Evolutionary conservation across 2,113 vertebrate genomes (phyloP).

Genomic region (Xyrauchen texanus): DNA sequence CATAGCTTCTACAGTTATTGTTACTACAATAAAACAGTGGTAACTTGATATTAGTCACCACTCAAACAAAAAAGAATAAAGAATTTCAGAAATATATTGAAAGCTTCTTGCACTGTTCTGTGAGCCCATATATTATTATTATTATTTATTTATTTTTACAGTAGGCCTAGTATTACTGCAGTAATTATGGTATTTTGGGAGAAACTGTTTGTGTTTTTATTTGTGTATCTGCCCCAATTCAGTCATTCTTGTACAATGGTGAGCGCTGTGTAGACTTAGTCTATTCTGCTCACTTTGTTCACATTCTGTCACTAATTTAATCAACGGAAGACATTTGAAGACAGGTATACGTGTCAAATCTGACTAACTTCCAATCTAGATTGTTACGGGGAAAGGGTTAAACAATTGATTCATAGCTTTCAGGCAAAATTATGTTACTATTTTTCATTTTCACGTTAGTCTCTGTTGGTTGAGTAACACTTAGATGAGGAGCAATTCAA

Average conservation of each 20-base stretch:
- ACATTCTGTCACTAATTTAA: not conserved
- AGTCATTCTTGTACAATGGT: not conserved
- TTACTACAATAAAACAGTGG: not conserved
- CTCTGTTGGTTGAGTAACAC: constrained; percentile 15
- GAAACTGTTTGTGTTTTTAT: not conserved
- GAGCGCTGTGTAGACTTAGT: not conserved
- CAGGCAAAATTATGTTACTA: not conserved
- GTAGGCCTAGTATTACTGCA: too few species aligned
- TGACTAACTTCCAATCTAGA: not conserved
- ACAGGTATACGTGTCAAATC: not conserved
- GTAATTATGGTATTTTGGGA: too few species aligned
- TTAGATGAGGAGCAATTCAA: not conserved
- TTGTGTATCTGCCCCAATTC: not conserved
- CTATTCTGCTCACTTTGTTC: constrained; percentile 1
- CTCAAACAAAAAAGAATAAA: not conserved
- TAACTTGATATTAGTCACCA: not conserved
- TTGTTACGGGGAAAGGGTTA: not conserved
- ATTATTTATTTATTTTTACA: not conserved
- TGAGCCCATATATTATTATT: not conserved
- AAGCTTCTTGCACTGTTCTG: not conserved
- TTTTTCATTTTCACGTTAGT: constrained; percentile 2
- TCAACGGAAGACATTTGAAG: not conserved
- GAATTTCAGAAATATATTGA: not conserved
- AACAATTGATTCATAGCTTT: not conserved
- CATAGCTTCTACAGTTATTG: not conserved